Base-by-base conservation (phyloP, 1,140 invertebrate genomes). In the Nasonia vitripennis region DNA sequence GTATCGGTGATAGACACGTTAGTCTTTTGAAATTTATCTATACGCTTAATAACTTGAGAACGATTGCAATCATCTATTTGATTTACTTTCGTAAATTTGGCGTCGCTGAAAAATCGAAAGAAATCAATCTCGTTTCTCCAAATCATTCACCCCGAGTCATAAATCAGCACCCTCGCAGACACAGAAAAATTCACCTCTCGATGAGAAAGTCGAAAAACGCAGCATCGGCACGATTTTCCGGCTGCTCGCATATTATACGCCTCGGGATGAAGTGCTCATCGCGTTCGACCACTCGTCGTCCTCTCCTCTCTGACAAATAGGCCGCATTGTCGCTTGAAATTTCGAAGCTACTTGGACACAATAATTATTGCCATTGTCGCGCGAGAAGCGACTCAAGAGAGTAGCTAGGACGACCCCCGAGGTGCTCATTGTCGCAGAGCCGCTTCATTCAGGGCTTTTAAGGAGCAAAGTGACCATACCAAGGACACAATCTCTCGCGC, bases 301-400 rank as follows among this genome's bases (percentile, higher is more conserved):
- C 74, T 62, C 73, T 77, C 11, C 81, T 87, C 81, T 87, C 41
- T 45, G 89, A 90, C 89, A 90, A 90, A 90, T 90, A 74, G 88
- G 80, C 55, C n/a, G 20, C 68, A 86, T 90, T 90, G 88, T 89
- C 45, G 70, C 37, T 2, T 71, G 48, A 79, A 84, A 81, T 78
- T 84, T 83, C 85, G 51, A 75, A 82, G 78, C 2, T 62, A 81
- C 75, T 45, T 74, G 84, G 87, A 87, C 77, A 90, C 88, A 87
- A 87, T 90, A 86, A 88, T 85, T 78, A 83, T 62, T 62, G 20
- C 86, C 81, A 86, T 81, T 87, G 84, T 85, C 82, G 80, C 82
- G 41, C 37, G 12, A 70, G 79, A 67, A 17, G 20, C 34, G 34
- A 37, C 73, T 48, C 20, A 7, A 45, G 37, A 37, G 73, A 75